Evolutionary conservation across 2,888 invertebrate genomes (phyloP), one percentile per base, ranked within the genome.

Genomic region (Podotricha telesiphe): DNA sequence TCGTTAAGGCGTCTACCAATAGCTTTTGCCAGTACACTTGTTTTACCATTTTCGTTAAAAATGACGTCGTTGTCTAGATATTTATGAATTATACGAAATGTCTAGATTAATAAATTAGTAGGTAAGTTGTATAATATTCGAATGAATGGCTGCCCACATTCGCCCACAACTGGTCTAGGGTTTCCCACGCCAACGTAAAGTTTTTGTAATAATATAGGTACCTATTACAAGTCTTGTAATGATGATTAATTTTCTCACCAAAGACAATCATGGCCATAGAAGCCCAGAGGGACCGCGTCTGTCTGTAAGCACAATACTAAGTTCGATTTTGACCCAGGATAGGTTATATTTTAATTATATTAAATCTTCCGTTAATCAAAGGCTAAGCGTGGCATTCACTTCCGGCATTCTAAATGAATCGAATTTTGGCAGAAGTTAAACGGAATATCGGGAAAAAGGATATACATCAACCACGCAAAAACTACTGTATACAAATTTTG

Each of bases 121-220:
- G 53, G 45, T 37, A 65, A 65, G 64, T 19, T 70, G 47, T 67
- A 62, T 59, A 66, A 70, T 61, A 69, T 65, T 63, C 64, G 51
- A 51, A 71, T 73, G 63, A 71, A 73, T 62, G 65, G 17, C 68
- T 8, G 64, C 73, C 73, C 68, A 73, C 73, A 7, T 42, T 69
- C 73, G 56, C 71, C 73, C 71, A 73, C 73, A 15, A 22, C 10
- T 71, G 68, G 73, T 68, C 47, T 71, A 69, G 47, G 62, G 45
- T 71, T 73, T 73, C 73, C 68, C 73, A 72, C 73, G 72, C 72
- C 73, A 40, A 70, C 73, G 28, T 45, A 1, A 11, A 15, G 42
- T 59, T 58, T 42, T 40, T 58, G 22, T 58, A 58, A 59, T 59
- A 22, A 22, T 28, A n/a, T 15, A 28, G 28, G 19, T 55, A 55